Base-by-base conservation (phyloP, 1,140 invertebrate genomes). In the Lutraria rhynchaena region DNA sequence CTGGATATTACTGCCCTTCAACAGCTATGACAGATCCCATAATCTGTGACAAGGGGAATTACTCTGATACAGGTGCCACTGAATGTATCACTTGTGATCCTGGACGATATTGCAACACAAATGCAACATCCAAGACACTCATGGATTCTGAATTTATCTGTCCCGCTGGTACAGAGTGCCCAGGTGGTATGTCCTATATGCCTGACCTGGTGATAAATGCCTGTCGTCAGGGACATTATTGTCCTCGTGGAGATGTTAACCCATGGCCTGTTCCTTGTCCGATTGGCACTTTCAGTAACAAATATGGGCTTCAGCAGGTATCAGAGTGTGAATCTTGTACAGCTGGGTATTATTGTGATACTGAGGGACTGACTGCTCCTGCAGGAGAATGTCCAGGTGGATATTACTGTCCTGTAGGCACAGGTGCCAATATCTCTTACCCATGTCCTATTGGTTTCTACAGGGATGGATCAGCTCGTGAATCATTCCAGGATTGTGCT, bases 371-470 rank as follows among this genome's bases (percentile, higher is more conserved):
- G 37, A 58, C 60, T 1, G 55, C 46, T 0, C 85, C 89, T 35
- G 70, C 82, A 58, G 85, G 86, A 13, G 55, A 87, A 61, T 88
- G 90, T 67, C 88, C 88, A 44, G 89, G 87, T 13, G 89, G 89
- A 29, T 88, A 90, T 71, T 90, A 90, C 74, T 90, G 89, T 49
- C 89, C 89, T 13, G 70, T 84, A 35, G 90, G 90, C 29, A 91
- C 90, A 27, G 89, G 83, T 9, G 77, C 69, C 29, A 31, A 83
- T 19, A 51, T 87, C 46, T 74, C 84, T 7, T 91, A 74, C 78
- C 90, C 90, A 1, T 92, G 90, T 81, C 89, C 89, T 11, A 89
- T 91, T 61, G 90, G 91, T 27, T 92, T 91, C 74, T 91, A 90
- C 85, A 82, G 90, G 31, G 90, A 92, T 63, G 87, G 88, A 24